phyloP scores from a whole-genome alignment of 2,888 invertebrate species.

The Polyommatus icarus region DNA sequence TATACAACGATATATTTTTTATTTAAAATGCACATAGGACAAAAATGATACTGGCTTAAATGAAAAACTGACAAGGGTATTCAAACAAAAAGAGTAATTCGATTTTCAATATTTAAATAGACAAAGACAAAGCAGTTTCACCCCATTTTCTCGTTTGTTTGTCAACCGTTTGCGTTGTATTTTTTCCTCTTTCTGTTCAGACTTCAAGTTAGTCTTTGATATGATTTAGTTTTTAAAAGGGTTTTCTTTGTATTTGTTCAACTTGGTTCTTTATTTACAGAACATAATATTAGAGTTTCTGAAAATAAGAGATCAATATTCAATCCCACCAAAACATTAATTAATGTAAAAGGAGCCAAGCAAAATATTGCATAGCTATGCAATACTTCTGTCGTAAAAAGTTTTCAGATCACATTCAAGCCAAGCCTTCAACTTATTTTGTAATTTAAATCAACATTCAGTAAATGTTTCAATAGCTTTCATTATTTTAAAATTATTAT shows the following conservation, averaged over 20 bases:
- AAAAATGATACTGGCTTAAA: not conserved
- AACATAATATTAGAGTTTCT: not conserved
- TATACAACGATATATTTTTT: not conserved
- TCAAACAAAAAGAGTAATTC: slow-evolving; percentile 10
- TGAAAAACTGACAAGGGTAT: not conserved
- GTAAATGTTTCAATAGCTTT: no score
- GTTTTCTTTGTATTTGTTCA: not conserved
- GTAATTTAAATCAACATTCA: no score
- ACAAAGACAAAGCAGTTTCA: slow-evolving; percentile 24
- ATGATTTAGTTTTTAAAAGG: not conserved
- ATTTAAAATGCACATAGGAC: not conserved
- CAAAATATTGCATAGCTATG: no score
- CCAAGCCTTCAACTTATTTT: no score
- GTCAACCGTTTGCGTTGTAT: slow-evolving; percentile 9
- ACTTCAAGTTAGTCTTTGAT: not conserved
- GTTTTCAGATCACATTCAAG: no score
- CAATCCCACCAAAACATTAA: no score
- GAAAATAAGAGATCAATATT: no score
- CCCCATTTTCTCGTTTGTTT: slow-evolving; percentile 21
- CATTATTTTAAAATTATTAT: no score
- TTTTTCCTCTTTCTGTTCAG: slow-evolving; percentile 4
- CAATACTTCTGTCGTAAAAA: no score
- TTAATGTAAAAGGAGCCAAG: no score
- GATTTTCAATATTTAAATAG: slow-evolving; percentile 18
- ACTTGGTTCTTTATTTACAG: not conserved